phyloP scores from a whole-genome alignment of 92 coral and sea anemone genomes.

The Porites lobata region DNA sequence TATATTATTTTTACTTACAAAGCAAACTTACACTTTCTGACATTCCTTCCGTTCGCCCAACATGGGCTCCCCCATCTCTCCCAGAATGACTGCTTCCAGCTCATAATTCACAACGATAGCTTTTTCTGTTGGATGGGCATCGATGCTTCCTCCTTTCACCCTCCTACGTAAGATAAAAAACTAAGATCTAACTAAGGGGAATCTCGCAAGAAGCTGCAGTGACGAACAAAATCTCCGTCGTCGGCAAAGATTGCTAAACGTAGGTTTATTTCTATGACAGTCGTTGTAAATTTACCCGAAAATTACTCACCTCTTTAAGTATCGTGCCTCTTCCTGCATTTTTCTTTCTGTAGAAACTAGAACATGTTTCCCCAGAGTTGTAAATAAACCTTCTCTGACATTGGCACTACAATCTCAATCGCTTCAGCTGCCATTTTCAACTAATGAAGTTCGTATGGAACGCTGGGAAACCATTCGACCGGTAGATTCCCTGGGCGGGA shows the following conservation, averaged over 20 bases:
- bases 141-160: conserved; percentile 95
- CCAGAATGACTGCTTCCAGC: conserved; percentile 98
- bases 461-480: conserved; percentile 1
- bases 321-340: conserved; percentile 59
- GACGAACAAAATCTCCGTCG: background rate
- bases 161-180: conserved; percentile 60
- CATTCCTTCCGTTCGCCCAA: conserved; percentile 98
- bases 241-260: background rate
- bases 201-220: background rate
- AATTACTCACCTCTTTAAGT: conserved; percentile 29
- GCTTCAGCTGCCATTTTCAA: conserved; percentile 53
- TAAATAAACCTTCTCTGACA: background rate
- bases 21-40: conserved; percentile 91
- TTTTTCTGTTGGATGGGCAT: conserved; percentile 99
- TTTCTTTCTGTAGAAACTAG: background rate
- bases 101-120: conserved; percentile 99
- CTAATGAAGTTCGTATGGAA: conserved; percentile 14
- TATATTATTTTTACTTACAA: background rate
- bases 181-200: background rate
- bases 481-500: background rate
- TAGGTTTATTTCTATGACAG: background rate
- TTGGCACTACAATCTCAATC: background rate
- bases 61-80: conserved; percentile 99
- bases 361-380: background rate
- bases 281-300: background rate